phyloP scores from a whole-genome alignment of 1,140 invertebrate genomes.

The Meloidogyne floridensis region DNA sequence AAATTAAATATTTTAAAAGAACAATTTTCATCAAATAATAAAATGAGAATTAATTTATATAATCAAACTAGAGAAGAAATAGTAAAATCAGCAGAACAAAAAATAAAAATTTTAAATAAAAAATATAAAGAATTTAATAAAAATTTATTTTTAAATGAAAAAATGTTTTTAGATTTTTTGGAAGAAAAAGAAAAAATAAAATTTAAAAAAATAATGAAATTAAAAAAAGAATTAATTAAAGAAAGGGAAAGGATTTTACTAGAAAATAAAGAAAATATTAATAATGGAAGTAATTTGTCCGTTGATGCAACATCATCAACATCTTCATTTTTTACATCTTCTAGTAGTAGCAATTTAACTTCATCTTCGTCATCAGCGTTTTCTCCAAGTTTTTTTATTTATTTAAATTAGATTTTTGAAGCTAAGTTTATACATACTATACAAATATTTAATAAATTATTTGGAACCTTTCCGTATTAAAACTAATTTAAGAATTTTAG shows the following conservation, averaged over 20 bases:
- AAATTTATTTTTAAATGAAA: conserved; percentile 6
- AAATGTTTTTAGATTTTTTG: conserved; percentile 1
- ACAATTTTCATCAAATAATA: not conserved
- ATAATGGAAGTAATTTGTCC: not conserved
- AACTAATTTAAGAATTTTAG: too few relatives aligned
- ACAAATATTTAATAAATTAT: too few relatives aligned
- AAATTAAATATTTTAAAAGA: conserved; percentile 7
- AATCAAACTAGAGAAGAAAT: not conserved
- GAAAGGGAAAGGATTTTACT: not conserved
- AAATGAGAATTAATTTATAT: not conserved
- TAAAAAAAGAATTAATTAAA: conserved; percentile 10
- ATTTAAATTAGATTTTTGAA: not conserved
- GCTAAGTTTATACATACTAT: too few relatives aligned
- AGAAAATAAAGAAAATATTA: not conserved
- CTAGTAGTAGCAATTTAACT: not conserved
- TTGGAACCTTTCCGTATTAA: too few relatives aligned
- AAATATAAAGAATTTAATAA: conserved; percentile 5
- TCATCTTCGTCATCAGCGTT: not conserved
- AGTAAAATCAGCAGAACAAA: not conserved
- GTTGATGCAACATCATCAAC: not conserved
- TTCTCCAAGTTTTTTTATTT: not conserved
- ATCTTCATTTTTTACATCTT: not conserved
- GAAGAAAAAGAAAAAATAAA: not conserved
- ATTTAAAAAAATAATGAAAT: conserved; percentile 10
- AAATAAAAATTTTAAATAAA: not conserved